These are phyloP conservation scores for Pterocles gutturalis DNA, from an alignment of 2,113 vertebrate species.

Conservation along the genomic window DNA sequence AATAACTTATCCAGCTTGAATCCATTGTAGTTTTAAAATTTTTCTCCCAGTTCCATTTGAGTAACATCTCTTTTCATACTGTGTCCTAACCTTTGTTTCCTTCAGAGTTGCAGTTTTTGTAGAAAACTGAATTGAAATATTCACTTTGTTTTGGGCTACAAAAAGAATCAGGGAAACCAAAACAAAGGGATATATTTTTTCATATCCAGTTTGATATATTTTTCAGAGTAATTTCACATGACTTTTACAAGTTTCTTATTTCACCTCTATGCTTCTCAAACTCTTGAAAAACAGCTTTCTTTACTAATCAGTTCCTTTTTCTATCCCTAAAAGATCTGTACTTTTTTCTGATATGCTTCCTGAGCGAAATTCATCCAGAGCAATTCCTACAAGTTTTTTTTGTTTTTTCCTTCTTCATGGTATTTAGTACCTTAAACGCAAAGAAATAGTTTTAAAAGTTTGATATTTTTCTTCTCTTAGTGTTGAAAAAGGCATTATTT, in stretches of 20 bases:
- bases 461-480: not conserved
- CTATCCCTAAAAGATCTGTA: not conserved
- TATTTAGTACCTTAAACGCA: not conserved
- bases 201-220: not conserved
- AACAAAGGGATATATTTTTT: not conserved
- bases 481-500: not conserved
- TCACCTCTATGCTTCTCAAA: not conserved
- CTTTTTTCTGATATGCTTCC: not conserved
- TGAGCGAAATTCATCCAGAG: not conserved
- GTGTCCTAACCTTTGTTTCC: not conserved
- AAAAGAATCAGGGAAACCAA: not conserved
- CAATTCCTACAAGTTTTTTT: not conserved
- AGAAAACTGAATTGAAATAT: not conserved
- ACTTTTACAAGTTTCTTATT: not conserved
- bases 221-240: not conserved
- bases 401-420: not conserved
- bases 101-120: not conserved
- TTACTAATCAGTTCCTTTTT: not conserved
- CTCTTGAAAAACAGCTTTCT: not conserved
- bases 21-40: not conserved
- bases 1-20: not conserved
- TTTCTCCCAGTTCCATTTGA: not conserved
- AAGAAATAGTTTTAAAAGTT: not conserved
- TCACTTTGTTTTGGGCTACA: not conserved
- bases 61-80: not conserved